These are phyloP conservation scores for Hystrix cristata DNA, from an alignment of 2,113 vertebrate genomes.

Conservation along the genomic window DNA sequence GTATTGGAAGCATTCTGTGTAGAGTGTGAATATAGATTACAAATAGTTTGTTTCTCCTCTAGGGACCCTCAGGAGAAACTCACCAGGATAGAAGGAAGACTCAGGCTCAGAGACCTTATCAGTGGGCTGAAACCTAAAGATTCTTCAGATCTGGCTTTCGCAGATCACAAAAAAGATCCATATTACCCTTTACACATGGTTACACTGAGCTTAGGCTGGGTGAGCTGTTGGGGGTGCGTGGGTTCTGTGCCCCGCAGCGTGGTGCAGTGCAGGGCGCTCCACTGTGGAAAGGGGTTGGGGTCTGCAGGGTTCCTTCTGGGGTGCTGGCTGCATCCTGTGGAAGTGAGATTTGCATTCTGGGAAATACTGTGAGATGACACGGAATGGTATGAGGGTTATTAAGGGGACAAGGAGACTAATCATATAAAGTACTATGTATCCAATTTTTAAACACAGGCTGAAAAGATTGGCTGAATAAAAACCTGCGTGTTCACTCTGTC, in stretches of 20 bases:
- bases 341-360: neutral
- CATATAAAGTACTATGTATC: neutral
- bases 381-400: neutral
- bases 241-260: fast-evolving
- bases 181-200: neutral
- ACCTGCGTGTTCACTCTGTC: neutral
- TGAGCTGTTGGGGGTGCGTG: fast-evolving
- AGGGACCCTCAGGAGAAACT: neutral
- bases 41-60: neutral
- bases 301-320: too few species aligned
- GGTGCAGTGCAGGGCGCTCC: neutral
- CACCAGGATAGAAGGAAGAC: neutral
- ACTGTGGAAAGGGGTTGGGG: neutral
- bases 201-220: slow-evolving; percentile 70
- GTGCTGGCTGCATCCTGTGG: neutral
- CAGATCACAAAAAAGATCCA: neutral
- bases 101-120: neutral
- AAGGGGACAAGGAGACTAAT: neutral
- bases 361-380: neutral
- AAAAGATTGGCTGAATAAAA: neutral
- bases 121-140: neutral
- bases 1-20: neutral
- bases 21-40: neutral
- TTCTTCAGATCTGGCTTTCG: neutral
- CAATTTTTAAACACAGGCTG: neutral